Conservation (phyloP, 2,888 invertebrate genomes). For the Tyria jacobaeae region DNA sequence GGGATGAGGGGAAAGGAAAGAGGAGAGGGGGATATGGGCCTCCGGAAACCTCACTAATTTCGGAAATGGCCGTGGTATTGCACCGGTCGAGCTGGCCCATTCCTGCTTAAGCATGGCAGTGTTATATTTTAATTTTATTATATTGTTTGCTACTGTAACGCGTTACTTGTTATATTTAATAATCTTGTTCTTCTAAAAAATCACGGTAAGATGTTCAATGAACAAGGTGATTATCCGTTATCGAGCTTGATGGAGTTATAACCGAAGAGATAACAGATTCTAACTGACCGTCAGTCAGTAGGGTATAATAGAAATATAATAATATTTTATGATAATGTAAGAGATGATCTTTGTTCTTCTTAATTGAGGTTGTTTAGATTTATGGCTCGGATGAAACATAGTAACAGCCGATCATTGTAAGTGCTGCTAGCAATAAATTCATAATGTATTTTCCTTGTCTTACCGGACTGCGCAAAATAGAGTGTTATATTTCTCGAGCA, state of each 20-base stretch:
- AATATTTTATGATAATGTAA: constrained; percentile 1
- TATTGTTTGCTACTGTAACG: too few relatives aligned
- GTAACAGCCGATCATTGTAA: neutral
- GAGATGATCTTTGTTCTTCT: constrained; percentile 1
- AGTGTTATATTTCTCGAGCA: too few relatives aligned
- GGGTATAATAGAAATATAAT: constrained; percentile 5
- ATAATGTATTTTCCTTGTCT: neutral
- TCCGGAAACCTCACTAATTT: too few relatives aligned
- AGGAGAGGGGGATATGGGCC: too few relatives aligned
- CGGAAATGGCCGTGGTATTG: too few relatives aligned
- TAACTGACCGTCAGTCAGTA: neutral
- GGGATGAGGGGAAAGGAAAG: too few relatives aligned
- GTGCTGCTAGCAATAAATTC: neutral
- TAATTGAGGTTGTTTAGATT: neutral
- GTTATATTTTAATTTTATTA: too few relatives aligned
- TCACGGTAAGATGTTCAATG: too few relatives aligned
- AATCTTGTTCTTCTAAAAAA: too few relatives aligned
- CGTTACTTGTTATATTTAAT: too few relatives aligned
- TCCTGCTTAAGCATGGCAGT: too few relatives aligned
- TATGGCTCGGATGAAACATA: neutral
- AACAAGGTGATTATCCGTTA: neutral
- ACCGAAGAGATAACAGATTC: neutral
- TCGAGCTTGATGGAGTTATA: neutral
- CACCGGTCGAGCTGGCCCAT: too few relatives aligned
- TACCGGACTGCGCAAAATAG: neutral